Conservation (phyloP, 2,888 invertebrate species). For the Calliphora vomitoria region DNA sequence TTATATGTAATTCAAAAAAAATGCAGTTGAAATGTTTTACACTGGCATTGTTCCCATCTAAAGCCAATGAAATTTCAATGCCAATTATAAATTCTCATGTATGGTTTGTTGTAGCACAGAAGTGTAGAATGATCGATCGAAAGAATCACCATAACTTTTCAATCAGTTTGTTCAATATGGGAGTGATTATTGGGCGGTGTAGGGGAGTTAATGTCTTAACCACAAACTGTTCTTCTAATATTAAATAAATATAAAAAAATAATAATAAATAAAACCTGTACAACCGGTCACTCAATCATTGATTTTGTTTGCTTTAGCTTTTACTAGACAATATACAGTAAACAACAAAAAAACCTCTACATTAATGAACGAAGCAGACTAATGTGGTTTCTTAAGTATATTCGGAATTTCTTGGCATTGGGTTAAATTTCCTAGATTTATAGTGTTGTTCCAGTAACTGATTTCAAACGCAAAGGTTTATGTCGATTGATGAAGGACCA, state of each 20-base stretch:
- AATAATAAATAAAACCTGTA: constrained; percentile 40
- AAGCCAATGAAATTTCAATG: too few species aligned
- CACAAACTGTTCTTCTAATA: constrained; percentile 19
- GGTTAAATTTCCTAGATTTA: too few species aligned
- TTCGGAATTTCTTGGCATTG: too few species aligned
- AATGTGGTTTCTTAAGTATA: too few species aligned
- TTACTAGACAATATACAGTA: not conserved
- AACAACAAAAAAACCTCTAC: not conserved
- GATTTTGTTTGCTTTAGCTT: constrained; percentile 31
- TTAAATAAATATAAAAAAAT: constrained; percentile 21
- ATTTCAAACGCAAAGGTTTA: too few species aligned
- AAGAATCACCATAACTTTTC: not conserved
- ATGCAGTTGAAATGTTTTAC: not conserved
- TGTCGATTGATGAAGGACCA: too few species aligned
- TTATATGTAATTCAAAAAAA: too few species aligned
- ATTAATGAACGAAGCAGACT: too few species aligned
- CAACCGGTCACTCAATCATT: constrained; percentile 52
- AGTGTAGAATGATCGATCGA: not conserved
- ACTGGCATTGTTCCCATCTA: too few species aligned
- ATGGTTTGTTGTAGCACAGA: too few species aligned
- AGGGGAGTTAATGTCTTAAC: not conserved
- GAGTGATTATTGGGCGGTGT: not conserved
- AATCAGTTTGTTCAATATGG: not conserved
- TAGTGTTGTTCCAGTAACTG: too few species aligned
- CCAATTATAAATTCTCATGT: too few species aligned